Base-by-base conservation (phyloP, 1,140 invertebrate species). In the Idris sp. region DNA sequence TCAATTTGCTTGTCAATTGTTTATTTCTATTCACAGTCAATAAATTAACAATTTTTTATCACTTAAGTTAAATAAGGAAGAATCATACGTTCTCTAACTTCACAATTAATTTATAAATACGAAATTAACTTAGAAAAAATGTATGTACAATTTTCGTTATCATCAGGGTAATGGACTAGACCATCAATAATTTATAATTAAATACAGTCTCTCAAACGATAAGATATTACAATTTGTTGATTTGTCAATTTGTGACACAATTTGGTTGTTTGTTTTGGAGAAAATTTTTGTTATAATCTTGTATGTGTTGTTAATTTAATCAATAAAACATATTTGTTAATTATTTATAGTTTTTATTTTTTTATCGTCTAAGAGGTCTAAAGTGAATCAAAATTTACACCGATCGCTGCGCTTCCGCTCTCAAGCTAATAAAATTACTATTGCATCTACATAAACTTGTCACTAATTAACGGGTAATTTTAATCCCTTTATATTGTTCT, bases 21-120 rank as follows among this genome's bases (percentile, higher is more conserved):
- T 84, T 84, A 83, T 85, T 85, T 82, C 78, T 84, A 84, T 86
- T 82, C 83, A 84, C 84, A 85, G 82, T 86, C 83, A 86, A 86
- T 86, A 86, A 86, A 86, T 86, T 86, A 86, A 84, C 82, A 85
- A 77, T 81, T 79, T 80, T 58, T 83, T 77, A 81, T 76, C 73
- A 76, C 78, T 77, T 69, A 83, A 81, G 74, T 74, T 53, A 79
- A 81, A 83, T 68, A 80, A 62, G 77, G 59, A 61, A 76, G 62
- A 83, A 81, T 76, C 76, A 72, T 73, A 67, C 36, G 56, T 75
- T 72, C 46, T 76, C 76, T 81, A 79, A 77, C 51, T 74, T 78
- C 75, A 74, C 68, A 81, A 84, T 86, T 77, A 82, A 84, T 81
- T 54, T 80, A 83, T 84, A 84, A 83, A 85, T 84, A 85, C 75